phyloP scores from a whole-genome alignment of 2,888 invertebrate genomes.

The Dexiosoma caninum region DNA sequence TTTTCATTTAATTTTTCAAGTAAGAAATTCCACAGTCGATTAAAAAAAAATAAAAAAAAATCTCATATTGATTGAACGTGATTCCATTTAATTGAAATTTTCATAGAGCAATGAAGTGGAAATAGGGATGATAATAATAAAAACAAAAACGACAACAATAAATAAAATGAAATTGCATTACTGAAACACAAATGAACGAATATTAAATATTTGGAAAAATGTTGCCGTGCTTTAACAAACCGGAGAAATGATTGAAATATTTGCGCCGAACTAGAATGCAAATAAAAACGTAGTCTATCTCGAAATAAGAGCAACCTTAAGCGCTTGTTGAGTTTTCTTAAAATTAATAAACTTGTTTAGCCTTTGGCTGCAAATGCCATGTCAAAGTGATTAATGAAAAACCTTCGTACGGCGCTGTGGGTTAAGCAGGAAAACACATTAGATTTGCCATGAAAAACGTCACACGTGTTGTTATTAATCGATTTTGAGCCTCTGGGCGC shows the following conservation, averaged over 20 bases:
- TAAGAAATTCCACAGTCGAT: not conserved
- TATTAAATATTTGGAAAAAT: conserved; percentile 32
- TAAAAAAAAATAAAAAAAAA: too few relatives aligned
- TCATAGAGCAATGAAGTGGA: conserved; percentile 43
- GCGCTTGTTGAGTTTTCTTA: not conserved
- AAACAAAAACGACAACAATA: too few relatives aligned
- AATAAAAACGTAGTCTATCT: not conserved
- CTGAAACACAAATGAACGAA: conserved; percentile 11
- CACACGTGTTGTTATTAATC: not conserved
- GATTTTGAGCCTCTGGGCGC: not conserved
- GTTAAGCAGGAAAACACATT: not conserved
- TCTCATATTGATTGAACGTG: conserved; percentile 45
- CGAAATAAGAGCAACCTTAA: too few relatives aligned
- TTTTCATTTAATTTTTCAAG: not conserved
- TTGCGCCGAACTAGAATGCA: not conserved
- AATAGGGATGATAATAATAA: conserved; percentile 36
- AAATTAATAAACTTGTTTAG: conserved; percentile 33
- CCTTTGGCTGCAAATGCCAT: conserved; percentile 41
- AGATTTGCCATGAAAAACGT: not conserved
- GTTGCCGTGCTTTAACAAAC: not conserved
- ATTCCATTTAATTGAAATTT: conserved; percentile 40
- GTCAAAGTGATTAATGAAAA: conserved; percentile 56
- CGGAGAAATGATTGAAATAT: conserved; percentile 2
- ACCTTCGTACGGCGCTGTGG: not conserved
- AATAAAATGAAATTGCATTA: not conserved